These are phyloP conservation scores for Hyperopisus bebe DNA, from an alignment of 2,113 vertebrate species.

Conservation along the genomic window DNA sequence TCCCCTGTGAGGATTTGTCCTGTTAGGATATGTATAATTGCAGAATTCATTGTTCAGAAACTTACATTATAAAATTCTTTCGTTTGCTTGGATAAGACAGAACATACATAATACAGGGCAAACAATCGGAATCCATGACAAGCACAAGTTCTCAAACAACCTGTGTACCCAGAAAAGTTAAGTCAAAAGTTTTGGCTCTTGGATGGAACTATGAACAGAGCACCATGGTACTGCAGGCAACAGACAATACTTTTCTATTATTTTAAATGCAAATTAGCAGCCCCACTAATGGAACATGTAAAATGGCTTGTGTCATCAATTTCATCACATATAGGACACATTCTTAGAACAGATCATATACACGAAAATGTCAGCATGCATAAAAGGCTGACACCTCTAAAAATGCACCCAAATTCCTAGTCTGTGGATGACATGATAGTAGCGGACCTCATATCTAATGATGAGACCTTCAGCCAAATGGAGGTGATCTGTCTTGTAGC, in stretches of 20 bases:
- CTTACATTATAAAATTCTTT: not conserved
- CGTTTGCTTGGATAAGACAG: not conserved
- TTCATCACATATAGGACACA: not conserved
- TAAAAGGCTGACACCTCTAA: not conserved
- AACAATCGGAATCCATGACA: not conserved
- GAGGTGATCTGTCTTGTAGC: not conserved
- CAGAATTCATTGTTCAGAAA: not conserved
- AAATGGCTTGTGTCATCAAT: not conserved
- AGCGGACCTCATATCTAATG: not conserved
- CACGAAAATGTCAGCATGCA: not conserved
- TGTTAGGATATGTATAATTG: not conserved
- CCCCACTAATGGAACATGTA: not conserved
- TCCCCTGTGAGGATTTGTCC: constrained; percentile 1
- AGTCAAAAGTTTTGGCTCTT: not conserved
- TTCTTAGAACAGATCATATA: not conserved
- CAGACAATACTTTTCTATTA: not conserved
- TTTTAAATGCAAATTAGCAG: not conserved
- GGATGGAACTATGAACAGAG: not conserved
- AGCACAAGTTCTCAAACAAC: not conserved
- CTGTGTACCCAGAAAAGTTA: not conserved
- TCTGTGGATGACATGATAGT: not conserved
- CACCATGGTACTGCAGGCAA: not conserved
- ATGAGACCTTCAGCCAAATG: not conserved
- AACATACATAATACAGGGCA: not conserved
- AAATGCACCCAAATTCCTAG: not conserved